Evolutionary conservation across 1,140 invertebrate genomes (phyloP).

Genomic region (Temnothorax curvispinosus): DNA sequence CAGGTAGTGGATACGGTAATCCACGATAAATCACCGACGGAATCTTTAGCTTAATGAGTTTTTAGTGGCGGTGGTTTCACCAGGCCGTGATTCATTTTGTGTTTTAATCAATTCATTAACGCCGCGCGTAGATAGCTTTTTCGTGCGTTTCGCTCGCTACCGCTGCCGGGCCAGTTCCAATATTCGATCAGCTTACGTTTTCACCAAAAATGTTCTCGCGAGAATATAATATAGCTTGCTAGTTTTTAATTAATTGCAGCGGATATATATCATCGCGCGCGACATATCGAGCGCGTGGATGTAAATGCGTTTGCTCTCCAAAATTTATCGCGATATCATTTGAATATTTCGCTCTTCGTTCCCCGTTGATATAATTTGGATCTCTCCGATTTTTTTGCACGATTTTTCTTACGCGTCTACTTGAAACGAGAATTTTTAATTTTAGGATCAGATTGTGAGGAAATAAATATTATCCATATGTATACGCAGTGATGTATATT

Average conservation of each 20-base stretch:
- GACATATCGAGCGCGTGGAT: not conserved
- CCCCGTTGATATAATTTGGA: not conserved
- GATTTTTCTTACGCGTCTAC: not conserved
- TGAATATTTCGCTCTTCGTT: conserved; percentile 17
- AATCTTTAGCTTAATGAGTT: conserved; percentile 85
- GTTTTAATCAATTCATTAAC: conserved; percentile 85
- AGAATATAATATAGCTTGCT: conserved; percentile 58
- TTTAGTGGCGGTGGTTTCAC: conserved; percentile 81
- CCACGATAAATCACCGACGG: conserved; percentile 84
- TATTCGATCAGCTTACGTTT: conserved; percentile 68
- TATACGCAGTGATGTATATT: not conserved
- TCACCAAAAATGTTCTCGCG: conserved; percentile 41
- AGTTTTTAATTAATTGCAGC: conserved; percentile 55
- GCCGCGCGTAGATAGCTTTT: conserved; percentile 70
- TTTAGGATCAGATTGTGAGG: not conserved
- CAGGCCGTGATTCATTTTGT: conserved; percentile 77
- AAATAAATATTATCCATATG: not conserved
- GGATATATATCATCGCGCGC: conserved; percentile 13
- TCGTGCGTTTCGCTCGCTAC: conserved; percentile 58
- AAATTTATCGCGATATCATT: conserved; percentile 45
- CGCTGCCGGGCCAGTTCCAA: conserved; percentile 58
- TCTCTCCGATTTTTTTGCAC: conserved; percentile 4
- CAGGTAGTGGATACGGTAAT: conserved; percentile 82
- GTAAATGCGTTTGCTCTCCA: not conserved
- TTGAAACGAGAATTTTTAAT: conserved; percentile 1